Percentiles rank a stretch among this genome's conserved stretches.
phyloP scores from a whole-genome alignment of 23 tunicate genomes.

The Corella eumyota region DNA sequence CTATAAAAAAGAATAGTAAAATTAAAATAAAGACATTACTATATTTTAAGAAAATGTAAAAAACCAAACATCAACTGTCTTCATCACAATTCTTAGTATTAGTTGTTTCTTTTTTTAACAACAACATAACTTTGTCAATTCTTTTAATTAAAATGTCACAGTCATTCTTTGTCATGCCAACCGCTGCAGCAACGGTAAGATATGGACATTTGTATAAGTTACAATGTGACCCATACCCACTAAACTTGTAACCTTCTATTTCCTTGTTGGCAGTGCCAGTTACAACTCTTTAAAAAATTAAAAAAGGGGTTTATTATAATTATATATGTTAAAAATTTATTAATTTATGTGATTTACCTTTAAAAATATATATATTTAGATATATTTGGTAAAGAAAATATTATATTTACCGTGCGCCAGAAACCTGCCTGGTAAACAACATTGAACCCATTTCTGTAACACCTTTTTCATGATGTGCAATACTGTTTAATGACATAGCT shows the following conservation, averaged over 20 bases:
- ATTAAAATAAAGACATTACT: too few relatives aligned
- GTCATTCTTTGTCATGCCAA: conserved; percentile 62
- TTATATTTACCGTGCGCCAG: conserved; percentile 75
- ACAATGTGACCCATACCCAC: conserved; percentile 80
- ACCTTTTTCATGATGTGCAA: conserved; percentile 2
- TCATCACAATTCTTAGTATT: too few relatives aligned
- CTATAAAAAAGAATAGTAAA: too few relatives aligned
- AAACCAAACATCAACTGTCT: too few relatives aligned
- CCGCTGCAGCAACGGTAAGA: conserved; percentile 80
- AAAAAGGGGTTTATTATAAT: too few relatives aligned
- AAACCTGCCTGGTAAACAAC: conserved; percentile 74
- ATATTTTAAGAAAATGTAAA: too few relatives aligned
- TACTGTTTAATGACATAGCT: conserved; percentile 48
- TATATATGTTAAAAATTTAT: too few relatives aligned
- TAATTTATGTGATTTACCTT: too few relatives aligned
- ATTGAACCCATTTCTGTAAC: conserved; percentile 92
- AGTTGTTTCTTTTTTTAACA: conserved; percentile 4
- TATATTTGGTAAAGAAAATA: too few relatives aligned
- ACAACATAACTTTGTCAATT: conserved; percentile 40
- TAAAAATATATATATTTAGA: too few relatives aligned
- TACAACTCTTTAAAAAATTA: conserved; percentile 55
- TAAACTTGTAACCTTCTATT: conserved; percentile 49
- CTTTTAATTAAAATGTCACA: conserved; percentile 44
- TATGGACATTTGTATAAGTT: conserved; percentile 42
- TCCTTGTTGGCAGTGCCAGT: conserved; percentile 19